Evolutionary conservation across 2,797 vertebrate genomes (phyloP), one percentile per base, ranked within the genome.

Genomic region (Capromys pilorides): DNA sequence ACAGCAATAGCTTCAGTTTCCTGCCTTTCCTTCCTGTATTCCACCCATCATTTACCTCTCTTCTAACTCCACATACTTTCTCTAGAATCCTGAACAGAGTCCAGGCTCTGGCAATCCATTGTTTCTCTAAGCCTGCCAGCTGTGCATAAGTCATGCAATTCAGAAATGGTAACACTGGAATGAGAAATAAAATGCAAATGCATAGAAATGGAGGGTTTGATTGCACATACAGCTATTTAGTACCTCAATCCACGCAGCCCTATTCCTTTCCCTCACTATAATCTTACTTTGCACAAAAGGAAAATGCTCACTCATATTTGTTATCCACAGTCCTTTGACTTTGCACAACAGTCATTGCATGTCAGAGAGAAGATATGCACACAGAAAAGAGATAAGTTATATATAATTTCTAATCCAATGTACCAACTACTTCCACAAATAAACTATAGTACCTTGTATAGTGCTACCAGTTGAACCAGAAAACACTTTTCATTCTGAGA

Each of bases 181-280:
- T 94, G 90, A 96, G 62, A 96, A 96, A 87, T 95, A 57, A 88
- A 89, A 95, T 90, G 57, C 85, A 96, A 95, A 92, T 31, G 5
- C 79, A 33, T 26, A 86, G 78, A 90, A 95, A 77, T 12, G 22
- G 82, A 87, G 69, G 26, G 16, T 7, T 69, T 89, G 54, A 91
- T 69, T 87, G 41, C 39, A 64, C 26, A 89, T 69, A 31, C 45
- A 61, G 94, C 90, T 93, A 19, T 90, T 91, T 33, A 69, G 51
- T 89, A 51, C 49, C 86, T 87, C 88, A 64, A 92, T 45, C 28
- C 18, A 86, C n/a, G 19, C 3, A 7, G 69, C 28, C 57, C 36
- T 57, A 75, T 96, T 96, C 49, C 85, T 90, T 78, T 91, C 71
- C 90, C 45, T 96, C 41, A 24, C 31, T 75, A 92, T 93, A 93